Evolutionary conservation across 2,113 vertebrate species (phyloP).

Genomic region (Romanogobio albipinnatus): DNA sequence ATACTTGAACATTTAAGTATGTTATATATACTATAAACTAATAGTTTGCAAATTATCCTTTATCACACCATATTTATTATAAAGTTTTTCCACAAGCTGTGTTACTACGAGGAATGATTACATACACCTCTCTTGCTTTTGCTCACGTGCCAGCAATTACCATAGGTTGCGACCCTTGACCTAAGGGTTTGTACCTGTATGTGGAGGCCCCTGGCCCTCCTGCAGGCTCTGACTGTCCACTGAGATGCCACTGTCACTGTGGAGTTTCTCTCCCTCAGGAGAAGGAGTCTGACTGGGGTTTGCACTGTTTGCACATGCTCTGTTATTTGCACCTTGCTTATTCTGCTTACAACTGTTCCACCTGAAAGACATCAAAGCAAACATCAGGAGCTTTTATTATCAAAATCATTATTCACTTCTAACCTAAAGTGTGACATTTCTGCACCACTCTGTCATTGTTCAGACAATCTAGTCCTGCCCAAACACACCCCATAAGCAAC

Average conservation of each 20-base stretch:
- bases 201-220: conserved; percentile 81
- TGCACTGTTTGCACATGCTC: conserved; percentile 66
- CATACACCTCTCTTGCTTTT: too few species aligned
- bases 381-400: not conserved
- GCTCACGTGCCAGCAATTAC: too few species aligned
- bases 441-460: not conserved
- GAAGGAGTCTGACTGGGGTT: conserved; percentile 93
- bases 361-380: conserved; percentile 67
- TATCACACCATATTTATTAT: too few species aligned
- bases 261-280: conserved; percentile 94
- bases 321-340: conserved; percentile 92
- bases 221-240: conserved; percentile 96
- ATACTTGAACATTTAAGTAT: too few species aligned
- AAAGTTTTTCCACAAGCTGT: too few species aligned
- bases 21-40: too few species aligned
- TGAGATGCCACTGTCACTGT: conserved; percentile 96
- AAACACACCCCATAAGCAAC: not conserved
- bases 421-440: not conserved
- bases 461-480: not conserved
- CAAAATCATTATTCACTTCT: not conserved
- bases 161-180: not conserved
- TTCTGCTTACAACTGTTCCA: conserved; percentile 98
- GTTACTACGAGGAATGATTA: too few species aligned
- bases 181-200: conserved; percentile 68
- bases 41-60: too few species aligned